Base-by-base conservation (phyloP, 2,888 invertebrate genomes). In the Parochlus steinenii region DNA sequence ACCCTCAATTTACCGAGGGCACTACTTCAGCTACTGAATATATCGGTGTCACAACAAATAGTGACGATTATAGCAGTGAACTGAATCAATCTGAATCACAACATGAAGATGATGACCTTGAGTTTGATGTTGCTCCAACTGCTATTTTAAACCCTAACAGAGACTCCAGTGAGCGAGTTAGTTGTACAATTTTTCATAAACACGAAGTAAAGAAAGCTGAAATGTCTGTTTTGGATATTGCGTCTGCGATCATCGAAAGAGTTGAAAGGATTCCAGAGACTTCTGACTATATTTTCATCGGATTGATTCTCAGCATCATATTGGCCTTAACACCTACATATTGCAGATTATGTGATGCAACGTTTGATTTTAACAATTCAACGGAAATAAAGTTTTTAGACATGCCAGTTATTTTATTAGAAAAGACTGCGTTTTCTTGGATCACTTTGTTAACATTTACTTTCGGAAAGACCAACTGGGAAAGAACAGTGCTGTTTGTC, bases 131-230 rank as follows among this genome's bases (percentile, higher is more conserved):
- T 45, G 74, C 79, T 6, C 75, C 82, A 0, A 75, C 77, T 39
- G 72, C 77, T 30, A 70, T 80, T 44, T 61, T 81, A 10, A 81
- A 74, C 53, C 78, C 82, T 4, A 68, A 59, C 45, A 65, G 69
- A 48, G 64, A 69, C 36, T 67, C 76, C 8, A 75, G 75, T 44
- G 82, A 83, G 54, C 73, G 78, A 90, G 92, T 93, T 41, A 90
- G 86, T 48, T 95, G 93, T 54, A 86, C 89, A 32, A 80, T 95
- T 61, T 95, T 93, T 92, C 87, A 90, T 51, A 72, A 74, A 19
- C 73, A 79, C 6, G 87, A 90, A 41, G 76, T 83, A 16, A 82
- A 90, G 50, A 92, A 93, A 53, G 85, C 87, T 1, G 89, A 93
- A 55, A 65, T 95, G 43, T 87, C 90, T 0, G 89, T 90, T 3